phyloP scores from a whole-genome alignment of 2,888 invertebrate species.

The Troilus luridus region DNA sequence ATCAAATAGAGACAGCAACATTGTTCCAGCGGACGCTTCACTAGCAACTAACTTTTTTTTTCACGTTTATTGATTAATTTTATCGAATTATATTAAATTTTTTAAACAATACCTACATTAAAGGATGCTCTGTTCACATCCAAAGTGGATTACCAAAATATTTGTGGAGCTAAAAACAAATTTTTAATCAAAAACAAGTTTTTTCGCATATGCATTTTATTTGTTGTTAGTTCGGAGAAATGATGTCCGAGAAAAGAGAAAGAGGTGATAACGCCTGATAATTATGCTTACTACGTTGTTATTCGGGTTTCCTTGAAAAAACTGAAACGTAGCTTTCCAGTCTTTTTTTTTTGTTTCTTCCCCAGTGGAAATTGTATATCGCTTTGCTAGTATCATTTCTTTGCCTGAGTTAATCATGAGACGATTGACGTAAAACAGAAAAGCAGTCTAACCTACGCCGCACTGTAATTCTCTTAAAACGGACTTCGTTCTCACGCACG shows the following conservation, averaged over 20 bases:
- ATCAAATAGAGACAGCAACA: no score
- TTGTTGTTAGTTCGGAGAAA: neutral
- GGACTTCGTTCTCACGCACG: neutral
- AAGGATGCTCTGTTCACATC: no score
- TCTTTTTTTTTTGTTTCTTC: neutral
- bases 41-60: no score
- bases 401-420: neutral
- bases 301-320: neutral
- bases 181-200: no score
- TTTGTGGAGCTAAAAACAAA: no score
- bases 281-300: neutral
- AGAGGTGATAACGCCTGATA: neutral
- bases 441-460: neutral
- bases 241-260: neutral
- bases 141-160: no score
- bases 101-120: no score
- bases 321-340: neutral
- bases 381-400: neutral
- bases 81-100: no score
- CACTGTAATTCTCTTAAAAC: neutral
- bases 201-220: no score
- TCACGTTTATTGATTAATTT: no score
- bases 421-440: neutral
- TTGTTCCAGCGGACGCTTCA: no score
- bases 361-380: neutral